phyloP scores from a whole-genome alignment of 2,113 vertebrate species.

The Sigmodon hispidus region DNA sequence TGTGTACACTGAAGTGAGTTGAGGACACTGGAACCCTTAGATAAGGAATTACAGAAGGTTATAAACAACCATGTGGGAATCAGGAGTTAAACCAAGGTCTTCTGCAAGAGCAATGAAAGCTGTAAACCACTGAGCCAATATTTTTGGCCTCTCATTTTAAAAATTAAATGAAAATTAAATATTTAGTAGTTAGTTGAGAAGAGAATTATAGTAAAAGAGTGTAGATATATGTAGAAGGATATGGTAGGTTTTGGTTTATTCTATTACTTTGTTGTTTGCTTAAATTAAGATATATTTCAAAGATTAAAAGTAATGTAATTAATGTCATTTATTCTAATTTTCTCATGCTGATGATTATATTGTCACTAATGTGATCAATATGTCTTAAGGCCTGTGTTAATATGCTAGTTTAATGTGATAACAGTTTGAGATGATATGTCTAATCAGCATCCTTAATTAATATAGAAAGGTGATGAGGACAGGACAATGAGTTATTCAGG shows the following conservation, averaged over 20 bases:
- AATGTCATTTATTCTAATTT: neutral
- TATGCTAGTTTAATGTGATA: neutral
- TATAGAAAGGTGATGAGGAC: neutral
- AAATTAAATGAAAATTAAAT: constrained; percentile 30
- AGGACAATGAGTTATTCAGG: neutral
- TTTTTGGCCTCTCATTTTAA: neutral
- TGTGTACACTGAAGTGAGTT: no score
- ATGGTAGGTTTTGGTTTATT: neutral
- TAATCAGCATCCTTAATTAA: neutral
- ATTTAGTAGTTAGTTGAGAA: neutral
- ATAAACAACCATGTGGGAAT: neutral
- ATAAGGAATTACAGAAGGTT: neutral
- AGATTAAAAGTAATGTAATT: neutral
- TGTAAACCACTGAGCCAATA: neutral
- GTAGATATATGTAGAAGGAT: neutral
- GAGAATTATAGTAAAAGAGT: neutral
- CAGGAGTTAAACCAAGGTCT: neutral
- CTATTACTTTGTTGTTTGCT: neutral
- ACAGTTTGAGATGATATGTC: neutral
- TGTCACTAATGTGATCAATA: neutral
- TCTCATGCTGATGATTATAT: neutral
- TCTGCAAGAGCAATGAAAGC: neutral
- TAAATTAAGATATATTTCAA: neutral
- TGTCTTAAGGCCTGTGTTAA: neutral
- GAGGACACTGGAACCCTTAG: no score